phyloP scores from a whole-genome alignment of 2,113 vertebrate species.

The Marmota flaviventris region DNA sequence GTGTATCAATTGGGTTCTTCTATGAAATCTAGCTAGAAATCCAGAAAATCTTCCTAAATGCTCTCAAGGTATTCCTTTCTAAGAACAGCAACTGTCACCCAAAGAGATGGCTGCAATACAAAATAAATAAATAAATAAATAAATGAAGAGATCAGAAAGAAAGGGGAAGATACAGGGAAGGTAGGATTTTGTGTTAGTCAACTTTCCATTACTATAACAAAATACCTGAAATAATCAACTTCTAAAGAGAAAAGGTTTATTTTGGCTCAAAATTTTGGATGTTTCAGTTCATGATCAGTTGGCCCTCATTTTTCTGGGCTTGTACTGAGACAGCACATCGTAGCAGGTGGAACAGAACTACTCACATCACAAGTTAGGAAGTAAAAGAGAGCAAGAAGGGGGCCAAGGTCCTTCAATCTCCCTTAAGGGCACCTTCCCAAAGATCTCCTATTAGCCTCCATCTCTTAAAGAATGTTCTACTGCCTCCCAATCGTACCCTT shows the following conservation, averaged over 20 bases:
- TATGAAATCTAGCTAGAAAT: background rate
- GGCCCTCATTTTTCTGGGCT: background rate
- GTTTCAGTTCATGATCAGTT: background rate
- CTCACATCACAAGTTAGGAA: background rate
- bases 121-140: background rate
- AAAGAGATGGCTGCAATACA: background rate
- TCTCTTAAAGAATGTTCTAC: background rate
- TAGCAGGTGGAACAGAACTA: background rate
- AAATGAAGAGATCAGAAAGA: background rate
- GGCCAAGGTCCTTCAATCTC: background rate
- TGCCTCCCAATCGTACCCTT: no score
- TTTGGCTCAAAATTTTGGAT: background rate
- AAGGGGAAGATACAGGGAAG: background rate
- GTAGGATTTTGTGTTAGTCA: background rate
- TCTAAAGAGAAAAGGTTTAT: background rate
- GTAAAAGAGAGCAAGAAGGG: background rate
- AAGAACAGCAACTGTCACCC: background rate
- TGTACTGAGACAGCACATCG: background rate
- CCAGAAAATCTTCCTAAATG: slow-evolving; percentile 8
- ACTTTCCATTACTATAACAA: background rate
- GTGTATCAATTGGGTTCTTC: background rate
- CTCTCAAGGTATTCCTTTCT: background rate
- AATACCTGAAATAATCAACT: background rate
- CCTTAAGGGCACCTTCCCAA: background rate
- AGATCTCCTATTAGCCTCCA: background rate